A percentile compares a stretch with the other conserved stretches of the same genome.
Conservation (phyloP, 2,797 vertebrate genomes). For the Danio aesculapii region DNA sequence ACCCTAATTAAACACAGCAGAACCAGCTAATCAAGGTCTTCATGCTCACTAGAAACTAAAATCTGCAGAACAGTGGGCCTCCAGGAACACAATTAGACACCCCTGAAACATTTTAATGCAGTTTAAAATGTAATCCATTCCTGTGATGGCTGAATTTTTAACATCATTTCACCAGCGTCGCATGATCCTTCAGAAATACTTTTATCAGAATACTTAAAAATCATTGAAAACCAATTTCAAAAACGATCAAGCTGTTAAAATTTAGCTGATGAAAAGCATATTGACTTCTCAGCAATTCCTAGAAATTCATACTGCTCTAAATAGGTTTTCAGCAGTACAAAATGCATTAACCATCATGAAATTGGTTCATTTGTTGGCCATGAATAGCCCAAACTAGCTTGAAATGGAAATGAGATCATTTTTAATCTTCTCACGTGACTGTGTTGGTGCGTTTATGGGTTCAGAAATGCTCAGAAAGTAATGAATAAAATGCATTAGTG, state of each 20-base stretch:
- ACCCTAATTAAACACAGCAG: no score
- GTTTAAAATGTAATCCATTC: no score
- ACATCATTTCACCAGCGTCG: no score
- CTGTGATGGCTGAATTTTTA: no score
- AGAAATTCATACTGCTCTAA: not conserved
- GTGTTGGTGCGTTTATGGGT: not conserved
- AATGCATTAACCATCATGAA: not conserved
- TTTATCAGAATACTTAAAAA: no score
- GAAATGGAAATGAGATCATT: not conserved
- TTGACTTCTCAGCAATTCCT: not conserved
- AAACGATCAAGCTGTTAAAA: not conserved
- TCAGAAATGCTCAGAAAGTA: not conserved
- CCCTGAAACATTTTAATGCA: no score
- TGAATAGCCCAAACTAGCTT: not conserved
- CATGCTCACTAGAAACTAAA: no score
- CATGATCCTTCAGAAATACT: no score
- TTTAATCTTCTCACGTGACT: not conserved
- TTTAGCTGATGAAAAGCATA: not conserved
- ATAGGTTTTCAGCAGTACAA: not conserved
- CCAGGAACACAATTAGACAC: no score
- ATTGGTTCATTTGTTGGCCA: not conserved
- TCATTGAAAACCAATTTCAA: no score
- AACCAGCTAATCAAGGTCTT: no score
- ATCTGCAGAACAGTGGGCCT: no score
- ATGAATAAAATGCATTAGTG: conserved; percentile 12